Conservation (phyloP, 2,113 vertebrate species). For the Pygoscelis adeliae region DNA sequence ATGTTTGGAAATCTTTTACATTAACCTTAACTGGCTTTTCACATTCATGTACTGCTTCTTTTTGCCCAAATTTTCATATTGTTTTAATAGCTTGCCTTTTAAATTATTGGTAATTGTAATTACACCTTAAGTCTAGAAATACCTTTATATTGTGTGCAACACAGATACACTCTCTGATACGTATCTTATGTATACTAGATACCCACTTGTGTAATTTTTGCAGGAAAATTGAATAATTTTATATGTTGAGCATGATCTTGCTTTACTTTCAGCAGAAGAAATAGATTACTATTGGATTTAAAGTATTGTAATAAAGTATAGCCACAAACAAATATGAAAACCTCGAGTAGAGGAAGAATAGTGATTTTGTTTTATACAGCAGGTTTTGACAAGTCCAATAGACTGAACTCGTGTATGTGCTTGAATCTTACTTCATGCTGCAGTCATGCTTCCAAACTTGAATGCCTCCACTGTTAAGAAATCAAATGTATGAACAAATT, state of each 20-base stretch:
- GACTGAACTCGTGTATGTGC: background rate
- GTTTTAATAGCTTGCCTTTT: background rate
- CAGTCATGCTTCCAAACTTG: background rate
- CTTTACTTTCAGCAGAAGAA: background rate
- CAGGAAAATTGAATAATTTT: background rate
- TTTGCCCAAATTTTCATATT: background rate
- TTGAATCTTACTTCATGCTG: background rate
- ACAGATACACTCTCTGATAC: background rate
- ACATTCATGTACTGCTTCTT: background rate
- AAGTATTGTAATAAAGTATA: background rate
- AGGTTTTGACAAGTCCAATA: background rate
- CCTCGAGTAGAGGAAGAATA: background rate
- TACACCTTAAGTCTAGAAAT: background rate
- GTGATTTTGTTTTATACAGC: background rate
- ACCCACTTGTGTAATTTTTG: background rate
- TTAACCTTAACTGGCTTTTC: background rate
- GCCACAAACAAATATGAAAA: background rate
- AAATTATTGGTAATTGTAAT: background rate
- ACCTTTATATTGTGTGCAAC: background rate
- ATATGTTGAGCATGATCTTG: background rate
- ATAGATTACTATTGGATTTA: background rate
- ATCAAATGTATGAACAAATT: background rate
- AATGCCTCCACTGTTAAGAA: background rate
- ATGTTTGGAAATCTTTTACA: background rate
- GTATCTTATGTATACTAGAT: background rate